A percentile compares a stretch with the other conserved stretches of the same genome.
These are phyloP conservation scores for Agrochola lota DNA, from an alignment of 2,888 invertebrate species.

Conservation along the genomic window DNA sequence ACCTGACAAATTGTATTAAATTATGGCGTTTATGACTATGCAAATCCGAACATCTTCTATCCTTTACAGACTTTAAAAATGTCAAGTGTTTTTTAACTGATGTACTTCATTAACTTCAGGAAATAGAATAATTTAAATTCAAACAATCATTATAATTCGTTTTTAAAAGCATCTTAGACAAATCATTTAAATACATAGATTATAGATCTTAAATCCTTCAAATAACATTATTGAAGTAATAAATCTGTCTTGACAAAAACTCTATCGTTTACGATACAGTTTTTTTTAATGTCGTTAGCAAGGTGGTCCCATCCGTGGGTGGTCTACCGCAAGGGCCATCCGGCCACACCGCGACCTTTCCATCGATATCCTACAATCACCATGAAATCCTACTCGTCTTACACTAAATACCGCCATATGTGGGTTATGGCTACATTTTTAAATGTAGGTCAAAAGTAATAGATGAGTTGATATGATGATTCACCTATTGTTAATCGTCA, in stretches of 20 bases:
- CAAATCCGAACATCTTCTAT: conserved; percentile 34
- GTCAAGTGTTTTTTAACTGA: conserved; percentile 13
- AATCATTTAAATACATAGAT: conserved; percentile 28
- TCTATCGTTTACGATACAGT: conserved; percentile 74
- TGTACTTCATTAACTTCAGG: conserved; percentile 27
- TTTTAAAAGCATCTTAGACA: conserved; percentile 15
- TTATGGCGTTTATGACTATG: conserved; percentile 24
- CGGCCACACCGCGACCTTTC: conserved; percentile 65
- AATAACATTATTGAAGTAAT: conserved; percentile 45
- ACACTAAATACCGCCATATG: conserved; percentile 60
- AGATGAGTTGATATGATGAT: conserved; percentile 82
- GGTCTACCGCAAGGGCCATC: conserved; percentile 78
- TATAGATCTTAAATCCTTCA: conserved; percentile 24
- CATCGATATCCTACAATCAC: conserved; percentile 68
- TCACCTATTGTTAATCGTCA: conserved; percentile 86
- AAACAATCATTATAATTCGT: conserved; percentile 12
- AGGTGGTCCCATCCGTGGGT: conserved; percentile 80
- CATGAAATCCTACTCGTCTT: conserved; percentile 63
- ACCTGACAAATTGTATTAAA: conserved; percentile 11
- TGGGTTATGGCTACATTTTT: conserved; percentile 70
- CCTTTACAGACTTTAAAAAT: conserved; percentile 20
- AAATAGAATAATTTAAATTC: conserved; percentile 21
- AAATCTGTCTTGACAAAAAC: conserved; percentile 69
- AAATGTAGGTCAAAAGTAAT: conserved; percentile 75
- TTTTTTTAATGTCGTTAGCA: conserved; percentile 72